Base-by-base conservation (phyloP, 2,113 vertebrate species). In the Uropsilus gracilis region DNA sequence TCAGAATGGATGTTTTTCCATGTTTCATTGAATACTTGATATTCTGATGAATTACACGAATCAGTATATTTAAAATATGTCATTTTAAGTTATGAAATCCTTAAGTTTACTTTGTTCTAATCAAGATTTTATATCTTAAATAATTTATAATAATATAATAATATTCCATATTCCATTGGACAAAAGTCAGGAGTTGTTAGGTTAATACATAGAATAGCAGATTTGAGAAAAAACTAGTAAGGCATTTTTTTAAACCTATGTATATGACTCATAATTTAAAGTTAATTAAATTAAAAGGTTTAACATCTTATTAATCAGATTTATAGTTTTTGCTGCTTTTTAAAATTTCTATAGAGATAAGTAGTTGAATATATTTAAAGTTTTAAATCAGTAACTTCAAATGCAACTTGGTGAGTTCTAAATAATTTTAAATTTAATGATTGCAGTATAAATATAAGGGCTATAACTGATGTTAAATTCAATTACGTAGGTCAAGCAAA, bases 371-470 rank as follows among this genome's bases (percentile, higher is more conserved):
- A 86, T 34, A 66, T 94, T 81, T 95, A 78, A 96, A 48, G 46
- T 57, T 64, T 83, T 57, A 57, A 86, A 57, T 80, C 34, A 85
- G n/a, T 46, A 83, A 68, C 28, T 39, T 22, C 17, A 77, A 89
- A 73, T 30, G 68, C 3, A 92, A 85, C 32, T 82, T 90, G 5
- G 14, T 0, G 1, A 12, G 88, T 95, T 88, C 53, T 89, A 89
- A 86, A 71, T 94, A 87, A 81, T 86, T n/a, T 95, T 69, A 92
- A 61, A n/a, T 46, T 44, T 72, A 92, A 95, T 94, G 78, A 90
- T 48, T 46, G 76, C 85, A 5, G 11, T 75, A 24, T 44, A 69
- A 46, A 10, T 53, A 6, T 61, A 95, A 80, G 30, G 8, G 3
- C 6, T 28, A 16, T 18, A 20, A 68, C 32, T 96, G 71, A 53